Percentiles rank a stretch among this genome's conserved stretches.
phyloP scores from a whole-genome alignment of 1,140 invertebrate genomes.

The Macrotrachela quadricornifera region DNA sequence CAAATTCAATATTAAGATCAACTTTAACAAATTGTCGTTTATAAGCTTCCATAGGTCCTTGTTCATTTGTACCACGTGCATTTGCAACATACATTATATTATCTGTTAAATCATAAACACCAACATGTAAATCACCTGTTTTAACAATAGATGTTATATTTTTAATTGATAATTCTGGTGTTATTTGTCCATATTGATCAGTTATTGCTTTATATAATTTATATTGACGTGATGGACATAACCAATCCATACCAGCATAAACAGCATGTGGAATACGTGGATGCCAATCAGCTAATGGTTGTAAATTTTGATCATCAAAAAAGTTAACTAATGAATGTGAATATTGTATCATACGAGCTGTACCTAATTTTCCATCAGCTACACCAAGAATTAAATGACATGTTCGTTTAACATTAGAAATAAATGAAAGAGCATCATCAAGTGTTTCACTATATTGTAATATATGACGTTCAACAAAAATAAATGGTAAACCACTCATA shows the following conservation, averaged over 20 bases:
- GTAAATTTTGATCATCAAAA: slow-evolving; percentile 14
- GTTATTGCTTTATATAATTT: background rate
- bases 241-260: slow-evolving; percentile 14
- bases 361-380: slow-evolving; percentile 15
- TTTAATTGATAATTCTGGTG: slow-evolving; percentile 13
- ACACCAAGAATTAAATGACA: slow-evolving; percentile 19
- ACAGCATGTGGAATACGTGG: slow-evolving; percentile 17
- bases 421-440: slow-evolving; percentile 12
- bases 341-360: slow-evolving; percentile 16
- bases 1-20: background rate
- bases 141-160: slow-evolving; percentile 16
- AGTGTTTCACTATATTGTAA: slow-evolving; percentile 17
- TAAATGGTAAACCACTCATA: slow-evolving; percentile 17
- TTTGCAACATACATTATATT: slow-evolving; percentile 15
- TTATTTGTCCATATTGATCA: slow-evolving; percentile 14
- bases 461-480: slow-evolving; percentile 15
- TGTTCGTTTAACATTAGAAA: slow-evolving; percentile 13
- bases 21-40: slow-evolving; percentile 14
- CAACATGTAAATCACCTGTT: slow-evolving; percentile 15
- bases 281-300: slow-evolving; percentile 16
- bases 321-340: slow-evolving; percentile 17
- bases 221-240: background rate
- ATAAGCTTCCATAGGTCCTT: slow-evolving; percentile 10
- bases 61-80: slow-evolving; percentile 13
- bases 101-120: slow-evolving; percentile 16